Conservation (phyloP, 2,797 vertebrate species). For the Catharus ustulatus region DNA sequence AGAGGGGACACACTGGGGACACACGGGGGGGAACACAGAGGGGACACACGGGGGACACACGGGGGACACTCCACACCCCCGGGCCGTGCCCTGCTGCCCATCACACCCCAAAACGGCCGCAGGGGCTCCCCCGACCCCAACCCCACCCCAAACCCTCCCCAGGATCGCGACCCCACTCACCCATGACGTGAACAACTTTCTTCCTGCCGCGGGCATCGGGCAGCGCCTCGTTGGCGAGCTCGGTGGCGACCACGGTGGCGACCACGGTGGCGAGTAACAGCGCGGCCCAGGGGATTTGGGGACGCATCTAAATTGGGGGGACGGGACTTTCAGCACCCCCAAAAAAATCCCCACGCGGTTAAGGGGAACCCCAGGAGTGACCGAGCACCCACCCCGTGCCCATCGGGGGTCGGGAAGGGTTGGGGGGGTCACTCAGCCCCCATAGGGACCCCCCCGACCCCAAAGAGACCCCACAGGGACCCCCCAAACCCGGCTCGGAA, state of each 20-base stretch:
- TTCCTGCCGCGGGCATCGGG: conserved; percentile 78
- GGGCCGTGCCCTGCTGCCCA: rapidly evolving
- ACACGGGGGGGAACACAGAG: no score
- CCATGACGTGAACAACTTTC: conserved; percentile 91
- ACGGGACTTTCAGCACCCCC: not conserved
- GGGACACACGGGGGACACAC: no score
- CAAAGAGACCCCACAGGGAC: no score
- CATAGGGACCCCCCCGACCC: no score
- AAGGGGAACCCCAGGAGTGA: not conserved
- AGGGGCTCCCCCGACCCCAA: rapidly evolving
- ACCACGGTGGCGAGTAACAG: not conserved
- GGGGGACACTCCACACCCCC: rapidly evolving
- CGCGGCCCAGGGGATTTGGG: not conserved
- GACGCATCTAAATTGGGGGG: not conserved
- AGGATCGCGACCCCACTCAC: conserved; percentile 71
- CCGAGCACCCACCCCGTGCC: no score
- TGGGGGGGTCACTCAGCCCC: not conserved
- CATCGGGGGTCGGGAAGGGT: not conserved
- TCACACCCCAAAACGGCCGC: rapidly evolving
- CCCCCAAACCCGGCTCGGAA: not conserved
- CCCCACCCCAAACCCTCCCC: rapidly evolving
- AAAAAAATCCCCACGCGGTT: no score
- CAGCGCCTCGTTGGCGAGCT: not conserved
- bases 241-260: no score
- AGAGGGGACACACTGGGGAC: no score